phyloP scores from a whole-genome alignment of 37 sponge, comb jelly and placozoan genomes.

The Aphrocallistes beatrix region DNA sequence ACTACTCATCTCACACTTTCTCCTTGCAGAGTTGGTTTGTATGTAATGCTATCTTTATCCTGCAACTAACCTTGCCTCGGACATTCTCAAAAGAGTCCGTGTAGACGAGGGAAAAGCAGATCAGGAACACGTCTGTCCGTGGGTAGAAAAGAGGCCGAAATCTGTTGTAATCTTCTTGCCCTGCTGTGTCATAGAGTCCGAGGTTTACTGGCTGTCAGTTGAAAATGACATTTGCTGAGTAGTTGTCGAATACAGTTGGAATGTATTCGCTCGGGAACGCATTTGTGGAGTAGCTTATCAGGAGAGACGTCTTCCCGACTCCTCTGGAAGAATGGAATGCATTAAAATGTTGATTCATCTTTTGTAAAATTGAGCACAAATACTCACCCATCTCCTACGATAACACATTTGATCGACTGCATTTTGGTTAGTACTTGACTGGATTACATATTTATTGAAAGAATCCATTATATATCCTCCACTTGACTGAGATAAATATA shows the following conservation, averaged over 20 bases:
- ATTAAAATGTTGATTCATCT: no score
- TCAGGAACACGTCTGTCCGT: conserved; percentile 50
- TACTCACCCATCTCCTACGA: conserved; percentile 10
- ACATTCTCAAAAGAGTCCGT: conserved; percentile 46
- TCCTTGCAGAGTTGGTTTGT: no score
- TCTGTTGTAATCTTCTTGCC: conserved; percentile 47
- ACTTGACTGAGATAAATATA: background rate
- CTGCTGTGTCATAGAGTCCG: conserved; percentile 59
- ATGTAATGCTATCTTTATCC: no score
- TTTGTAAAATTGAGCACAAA: background rate
- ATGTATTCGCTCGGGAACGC: conserved; percentile 33
- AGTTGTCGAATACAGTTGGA: conserved; percentile 48
- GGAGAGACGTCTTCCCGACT: conserved; percentile 92
- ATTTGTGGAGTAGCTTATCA: conserved; percentile 74
- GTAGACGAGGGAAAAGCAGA: conserved; percentile 43
- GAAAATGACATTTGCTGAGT: conserved; percentile 63
- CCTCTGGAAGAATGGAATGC: conserved; percentile 45
- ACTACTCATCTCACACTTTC: no score
- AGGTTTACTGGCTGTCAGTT: conserved; percentile 43
- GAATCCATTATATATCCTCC: background rate
- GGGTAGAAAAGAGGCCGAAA: conserved; percentile 54
- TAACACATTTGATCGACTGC: background rate
- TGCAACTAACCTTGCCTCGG: conserved; percentile 20
- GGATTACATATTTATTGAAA: no score
- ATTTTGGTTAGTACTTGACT: background rate